Base-by-base conservation (phyloP, 2,797 vertebrate genomes). In the Leptoclinus maculatus region DNA sequence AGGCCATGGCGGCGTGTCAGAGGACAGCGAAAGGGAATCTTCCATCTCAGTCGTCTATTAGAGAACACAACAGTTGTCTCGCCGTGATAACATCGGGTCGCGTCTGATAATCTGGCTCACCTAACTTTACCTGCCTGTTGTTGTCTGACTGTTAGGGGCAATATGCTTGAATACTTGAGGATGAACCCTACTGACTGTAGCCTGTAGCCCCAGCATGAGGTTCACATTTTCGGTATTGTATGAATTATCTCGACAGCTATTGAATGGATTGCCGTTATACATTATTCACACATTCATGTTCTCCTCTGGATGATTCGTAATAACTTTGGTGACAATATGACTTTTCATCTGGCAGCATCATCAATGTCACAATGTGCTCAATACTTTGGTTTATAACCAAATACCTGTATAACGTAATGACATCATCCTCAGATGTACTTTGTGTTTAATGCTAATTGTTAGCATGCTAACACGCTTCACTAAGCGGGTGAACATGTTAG, bases 1-100 rank as follows among this genome's bases (percentile, higher is more conserved):
- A 72, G 84, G 84, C 90, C 82, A n/a, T 60, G 87, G 83, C 83
- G 47, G 76, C 23, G 64, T 83, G 84, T 88, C 88, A 78, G 85
- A 75, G 84, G 78, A 84, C 54, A 3, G 71, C 7, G 6, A 47
- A 34, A 80, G 71, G 71, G 77, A 79, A 77, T 86, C 86, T 69
- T 89, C 84, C 67, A 49, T 89, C 82, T 87, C 70, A 36, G 74
- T 64, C 79, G 29, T 73, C 74, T 62, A 57, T 77, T 56, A 78
- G 36, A 27, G 71, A 54, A 8, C 72, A 51, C 71, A 68, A 66
- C 66, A 57, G 79, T 59, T 43, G 64, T 79, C 70, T 78, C 45
- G 4, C n/a, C 4, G 6, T 38, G 57, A 74, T 72, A 41, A 79
- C 59, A 67, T 66, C 14, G 2, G 70, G 68, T 83, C 77, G 67